Percentiles rank a stretch among this genome's conserved stretches.
phyloP scores from a whole-genome alignment of 2,113 vertebrate species.

The Rhinichthys klamathensis region DNA sequence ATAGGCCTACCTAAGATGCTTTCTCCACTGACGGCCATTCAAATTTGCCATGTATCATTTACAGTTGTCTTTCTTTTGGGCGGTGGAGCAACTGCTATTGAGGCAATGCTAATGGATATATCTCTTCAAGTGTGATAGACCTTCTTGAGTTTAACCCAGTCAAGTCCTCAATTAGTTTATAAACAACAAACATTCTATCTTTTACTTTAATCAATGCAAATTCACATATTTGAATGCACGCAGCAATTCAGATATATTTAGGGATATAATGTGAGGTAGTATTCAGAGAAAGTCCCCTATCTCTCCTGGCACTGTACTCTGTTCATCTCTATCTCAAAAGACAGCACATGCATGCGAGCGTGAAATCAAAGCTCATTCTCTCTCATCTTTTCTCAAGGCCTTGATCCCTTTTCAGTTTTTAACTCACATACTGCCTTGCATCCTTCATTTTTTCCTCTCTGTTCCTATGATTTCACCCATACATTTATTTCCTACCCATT shows the following conservation, averaged over 20 bases:
- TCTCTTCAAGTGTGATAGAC: background rate
- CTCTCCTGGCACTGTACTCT: slow-evolving; percentile 42
- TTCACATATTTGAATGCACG: background rate
- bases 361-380: slow-evolving; percentile 58
- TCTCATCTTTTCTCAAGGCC: slow-evolving; percentile 37
- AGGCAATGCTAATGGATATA: background rate
- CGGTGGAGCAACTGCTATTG: background rate
- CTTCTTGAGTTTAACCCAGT: background rate
- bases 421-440: slow-evolving; percentile 38
- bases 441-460: background rate
- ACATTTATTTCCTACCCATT: background rate
- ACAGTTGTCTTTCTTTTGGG: background rate
- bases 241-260: slow-evolving; percentile 10
- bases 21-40: background rate
- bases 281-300: slow-evolving; percentile 17
- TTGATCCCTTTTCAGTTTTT: slow-evolving; percentile 48
- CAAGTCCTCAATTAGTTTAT: background rate
- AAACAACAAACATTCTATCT: background rate
- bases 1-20: background rate
- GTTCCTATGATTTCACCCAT: background rate
- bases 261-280: background rate
- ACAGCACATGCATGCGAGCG: slow-evolving; percentile 40
- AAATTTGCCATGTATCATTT: background rate
- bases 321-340: slow-evolving; percentile 56
- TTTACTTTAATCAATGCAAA: background rate